phyloP scores from a whole-genome alignment of 2,888 invertebrate species.

The Rhagium mordax region DNA sequence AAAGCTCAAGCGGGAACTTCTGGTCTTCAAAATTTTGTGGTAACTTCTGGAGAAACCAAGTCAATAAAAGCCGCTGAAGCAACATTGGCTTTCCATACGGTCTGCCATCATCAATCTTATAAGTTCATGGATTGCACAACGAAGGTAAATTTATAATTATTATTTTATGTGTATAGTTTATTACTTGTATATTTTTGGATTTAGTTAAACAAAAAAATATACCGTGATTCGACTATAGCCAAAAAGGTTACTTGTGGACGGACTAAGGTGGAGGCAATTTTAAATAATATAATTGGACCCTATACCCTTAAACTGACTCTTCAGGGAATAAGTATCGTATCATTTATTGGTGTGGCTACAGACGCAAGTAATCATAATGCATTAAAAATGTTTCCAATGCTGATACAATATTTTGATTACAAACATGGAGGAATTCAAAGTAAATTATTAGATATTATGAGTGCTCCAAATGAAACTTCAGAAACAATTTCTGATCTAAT shows the following conservation, averaged over 20 bases:
- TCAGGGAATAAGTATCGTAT: not conserved
- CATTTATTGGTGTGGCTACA: slow-evolving; percentile 13
- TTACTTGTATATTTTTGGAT: too few species aligned
- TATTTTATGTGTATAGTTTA: too few species aligned
- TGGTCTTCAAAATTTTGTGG: too few species aligned
- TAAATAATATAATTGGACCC: not conserved
- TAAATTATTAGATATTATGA: not conserved
- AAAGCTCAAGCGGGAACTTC: too few species aligned
- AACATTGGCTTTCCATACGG: slow-evolving; percentile 22
- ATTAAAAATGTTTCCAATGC: not conserved
- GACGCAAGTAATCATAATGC: not conserved
- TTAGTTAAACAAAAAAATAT: not conserved
- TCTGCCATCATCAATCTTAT: slow-evolving; percentile 28
- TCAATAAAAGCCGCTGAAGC: slow-evolving; percentile 30
- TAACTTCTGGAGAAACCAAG: too few species aligned
- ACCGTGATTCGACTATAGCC: not conserved
- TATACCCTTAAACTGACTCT: not conserved
- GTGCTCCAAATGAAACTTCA: not conserved
- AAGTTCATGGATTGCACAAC: slow-evolving; percentile 1
- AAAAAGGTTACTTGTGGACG: not conserved
- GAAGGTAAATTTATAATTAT: too few species aligned
- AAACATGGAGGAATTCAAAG: slow-evolving; percentile 18
- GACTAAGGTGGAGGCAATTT: not conserved
- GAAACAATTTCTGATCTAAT: not conserved
- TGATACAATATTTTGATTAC: slow-evolving; percentile 13